A percentile compares a stretch with the other conserved stretches of the same genome.
phyloP scores from a whole-genome alignment of 2,797 vertebrate genomes.

The Coregonus ussuriensis region DNA sequence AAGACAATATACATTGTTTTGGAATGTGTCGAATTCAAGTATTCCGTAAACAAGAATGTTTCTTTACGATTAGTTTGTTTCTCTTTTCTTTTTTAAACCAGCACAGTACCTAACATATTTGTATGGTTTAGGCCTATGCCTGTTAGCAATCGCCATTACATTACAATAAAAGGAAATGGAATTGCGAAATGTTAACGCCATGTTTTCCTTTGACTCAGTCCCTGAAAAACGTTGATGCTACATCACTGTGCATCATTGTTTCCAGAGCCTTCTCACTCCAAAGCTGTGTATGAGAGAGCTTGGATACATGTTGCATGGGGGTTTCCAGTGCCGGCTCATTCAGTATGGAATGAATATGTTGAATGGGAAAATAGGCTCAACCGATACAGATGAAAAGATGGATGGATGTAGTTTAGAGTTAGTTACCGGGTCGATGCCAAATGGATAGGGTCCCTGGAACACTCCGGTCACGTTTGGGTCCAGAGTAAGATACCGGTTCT shows the following conservation, averaged over 20 bases:
- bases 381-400: background rate
- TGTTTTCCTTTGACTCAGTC: too few relatives aligned
- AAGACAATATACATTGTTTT: background rate
- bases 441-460: conserved; percentile 83
- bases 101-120: too few relatives aligned
- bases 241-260: too few relatives aligned
- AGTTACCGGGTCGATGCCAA: conserved; percentile 83
- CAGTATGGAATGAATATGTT: too few relatives aligned
- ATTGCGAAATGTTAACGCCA: too few relatives aligned
- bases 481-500: conserved; percentile 64
- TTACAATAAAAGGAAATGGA: background rate
- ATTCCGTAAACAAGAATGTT: background rate
- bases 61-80: background rate
- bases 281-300: too few relatives aligned
- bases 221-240: too few relatives aligned
- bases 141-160: background rate
- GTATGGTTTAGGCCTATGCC: background rate
- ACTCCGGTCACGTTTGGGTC: conserved; percentile 79
- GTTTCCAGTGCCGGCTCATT: too few relatives aligned
- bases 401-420: background rate
- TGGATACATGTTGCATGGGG: too few relatives aligned
- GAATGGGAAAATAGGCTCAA: too few relatives aligned
- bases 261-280: too few relatives aligned
- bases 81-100: background rate
- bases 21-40: background rate